These are phyloP conservation scores for Tachina fera DNA, from an alignment of 2,888 invertebrate species.

Conservation along the genomic window DNA sequence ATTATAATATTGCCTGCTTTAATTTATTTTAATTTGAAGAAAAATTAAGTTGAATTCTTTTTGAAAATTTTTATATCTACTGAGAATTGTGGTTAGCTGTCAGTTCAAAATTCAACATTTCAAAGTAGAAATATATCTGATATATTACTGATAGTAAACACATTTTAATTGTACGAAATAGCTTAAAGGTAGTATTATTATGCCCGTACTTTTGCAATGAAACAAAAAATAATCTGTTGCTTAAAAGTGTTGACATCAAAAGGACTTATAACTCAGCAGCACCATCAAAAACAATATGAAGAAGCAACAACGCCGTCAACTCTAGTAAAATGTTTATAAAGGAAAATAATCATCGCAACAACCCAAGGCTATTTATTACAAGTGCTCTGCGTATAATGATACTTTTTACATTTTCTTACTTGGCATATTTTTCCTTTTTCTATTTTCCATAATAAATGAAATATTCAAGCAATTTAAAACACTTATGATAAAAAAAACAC, in stretches of 20 bases:
- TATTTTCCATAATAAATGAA: constrained; percentile 41
- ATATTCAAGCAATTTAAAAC: constrained; percentile 57
- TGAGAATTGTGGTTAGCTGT: neutral
- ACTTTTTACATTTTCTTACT: constrained; percentile 15
- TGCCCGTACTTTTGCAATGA: constrained; percentile 8
- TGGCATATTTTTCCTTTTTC: neutral
- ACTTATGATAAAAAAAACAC: constrained; percentile 21
- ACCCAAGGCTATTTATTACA: constrained; percentile 56
- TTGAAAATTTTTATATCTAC: neutral
- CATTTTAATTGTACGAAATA: constrained; percentile 49
- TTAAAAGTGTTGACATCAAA: constrained; percentile 68
- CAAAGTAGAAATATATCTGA: neutral
- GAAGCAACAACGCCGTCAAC: neutral
- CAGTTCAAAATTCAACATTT: neutral
- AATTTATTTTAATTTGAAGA: no score
- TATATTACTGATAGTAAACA: constrained; percentile 28
- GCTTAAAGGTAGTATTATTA: constrained; percentile 54
- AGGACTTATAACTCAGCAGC: constrained; percentile 56
- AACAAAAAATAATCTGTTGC: constrained; percentile 49
- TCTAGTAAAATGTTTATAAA: constrained; percentile 33
- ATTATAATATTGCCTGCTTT: no score
- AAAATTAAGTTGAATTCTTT: no score
- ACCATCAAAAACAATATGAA: constrained; percentile 39
- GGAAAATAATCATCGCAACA: constrained; percentile 58
- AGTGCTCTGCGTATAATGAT: constrained; percentile 49